Evolutionary conservation across 2,797 vertebrate genomes (phyloP).

Genomic region (Malacoctenus gilli): DNA sequence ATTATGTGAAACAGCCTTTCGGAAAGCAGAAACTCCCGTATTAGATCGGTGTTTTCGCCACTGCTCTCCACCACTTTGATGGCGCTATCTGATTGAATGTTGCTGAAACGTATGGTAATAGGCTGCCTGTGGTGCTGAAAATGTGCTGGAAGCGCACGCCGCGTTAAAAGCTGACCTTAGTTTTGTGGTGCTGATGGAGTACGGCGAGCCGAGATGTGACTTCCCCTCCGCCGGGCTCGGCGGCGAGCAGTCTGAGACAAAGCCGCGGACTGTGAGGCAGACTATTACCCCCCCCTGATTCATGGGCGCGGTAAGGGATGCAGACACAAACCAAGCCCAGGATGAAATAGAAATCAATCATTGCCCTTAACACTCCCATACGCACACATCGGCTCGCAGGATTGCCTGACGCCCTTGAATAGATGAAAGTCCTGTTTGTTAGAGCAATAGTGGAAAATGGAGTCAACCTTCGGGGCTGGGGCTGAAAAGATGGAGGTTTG

Average conservation of each 20-base stretch:
- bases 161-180: constrained; percentile 4
- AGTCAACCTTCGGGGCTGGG: constrained; percentile 50
- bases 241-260: constrained; percentile 47
- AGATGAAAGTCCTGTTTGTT: constrained; percentile 50
- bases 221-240: constrained; percentile 11
- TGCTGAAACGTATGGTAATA: not conserved
- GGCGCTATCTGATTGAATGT: not conserved
- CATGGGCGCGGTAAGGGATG: constrained; percentile 64
- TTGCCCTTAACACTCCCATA: constrained; percentile 35
- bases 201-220: constrained; percentile 41
- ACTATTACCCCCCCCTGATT: constrained; percentile 66
- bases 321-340: constrained; percentile 59
- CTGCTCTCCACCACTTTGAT: not conserved
- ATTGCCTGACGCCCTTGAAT: constrained; percentile 50
- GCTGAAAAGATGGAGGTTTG: constrained; percentile 39
- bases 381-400: constrained; percentile 6
- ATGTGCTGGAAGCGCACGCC: not conserved
- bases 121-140: not conserved
- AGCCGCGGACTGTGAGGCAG: constrained; percentile 27
- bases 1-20: not conserved
- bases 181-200: constrained; percentile 27
- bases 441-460: constrained; percentile 57
- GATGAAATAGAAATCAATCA: constrained; percentile 71
- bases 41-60: not conserved
- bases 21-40: no score